Base-by-base conservation (phyloP, 2,797 vertebrate species). In the Malacoraja senta region DNA sequence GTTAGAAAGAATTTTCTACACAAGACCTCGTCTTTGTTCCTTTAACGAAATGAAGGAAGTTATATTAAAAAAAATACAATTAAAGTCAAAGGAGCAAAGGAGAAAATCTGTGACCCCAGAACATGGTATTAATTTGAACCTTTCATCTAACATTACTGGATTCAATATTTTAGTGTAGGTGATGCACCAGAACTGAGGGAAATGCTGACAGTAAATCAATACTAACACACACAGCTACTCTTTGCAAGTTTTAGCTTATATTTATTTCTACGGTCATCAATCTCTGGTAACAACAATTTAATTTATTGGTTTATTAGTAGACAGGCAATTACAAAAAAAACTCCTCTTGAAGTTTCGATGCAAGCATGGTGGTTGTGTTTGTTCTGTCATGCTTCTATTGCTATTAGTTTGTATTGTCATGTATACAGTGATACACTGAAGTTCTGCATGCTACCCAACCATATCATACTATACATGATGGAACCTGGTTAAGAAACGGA, bases 171-270 rank as follows among this genome's bases (percentile, higher is more conserved):
- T 32, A 32, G 83, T 86, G 83, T 86, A 65, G 83, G 61, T 86
- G 83, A 86, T 63, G 35, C n/a, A 68, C 65, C 61, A 65, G 84
- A 88, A 35, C 63, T 88, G 84, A 3, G 15, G n/a, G 84, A 68
- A 88, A 12, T 35, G 17, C 84, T 88, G 84, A 68, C 84, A 68
- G 63, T 7, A 68, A 88, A 88, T 88, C 84, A 88, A 88, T 88
- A 88, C 29, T 65, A 88, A 88, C 84, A 88, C 84, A 68, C 84
- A 68, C n/a, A 88, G 84, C 84, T 88, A 24, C 63, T 35, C 84
- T 88, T 68, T 68, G 63, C 84, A 88, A 88, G 84, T 35, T 88
- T 88, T 88, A 88, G 84, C 84, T 35, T 68, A 88, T 65, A 88
- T 88, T 88, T 88, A 88, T 88, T 88, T 88, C 68, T 13, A 65